phyloP scores from a whole-genome alignment of 2,797 vertebrate genomes.

The Kryptolebias ocellatus region DNA sequence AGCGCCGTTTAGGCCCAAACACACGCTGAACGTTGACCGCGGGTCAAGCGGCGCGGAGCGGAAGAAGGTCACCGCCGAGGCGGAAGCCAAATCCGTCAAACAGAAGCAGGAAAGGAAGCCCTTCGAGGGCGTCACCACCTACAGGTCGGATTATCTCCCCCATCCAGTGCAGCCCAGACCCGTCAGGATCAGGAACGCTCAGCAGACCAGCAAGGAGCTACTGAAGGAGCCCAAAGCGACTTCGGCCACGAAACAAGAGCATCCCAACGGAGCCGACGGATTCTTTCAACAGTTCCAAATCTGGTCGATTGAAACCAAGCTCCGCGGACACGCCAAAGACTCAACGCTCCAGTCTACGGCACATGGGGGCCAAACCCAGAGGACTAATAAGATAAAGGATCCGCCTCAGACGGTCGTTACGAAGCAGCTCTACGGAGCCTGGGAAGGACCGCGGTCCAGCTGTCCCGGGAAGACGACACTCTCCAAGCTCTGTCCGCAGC shows the following conservation, averaged over 20 bases:
- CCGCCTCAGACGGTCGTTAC: too few relatives aligned
- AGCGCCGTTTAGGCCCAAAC: too few relatives aligned
- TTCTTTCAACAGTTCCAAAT: constrained; percentile 32
- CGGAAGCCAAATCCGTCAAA: too few relatives aligned
- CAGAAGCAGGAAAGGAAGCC: not conserved
- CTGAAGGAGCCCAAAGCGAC: not conserved
- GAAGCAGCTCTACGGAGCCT: too few relatives aligned
- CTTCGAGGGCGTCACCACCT: constrained; percentile 54
- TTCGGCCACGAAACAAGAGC: not conserved
- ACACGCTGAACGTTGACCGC: too few relatives aligned
- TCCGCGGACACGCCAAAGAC: not conserved
- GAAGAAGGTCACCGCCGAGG: too few relatives aligned
- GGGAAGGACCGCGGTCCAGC: too few relatives aligned
- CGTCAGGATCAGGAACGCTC: not conserved
- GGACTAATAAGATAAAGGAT: too few relatives aligned
- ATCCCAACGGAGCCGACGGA: not conserved
- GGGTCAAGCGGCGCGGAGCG: too few relatives aligned
- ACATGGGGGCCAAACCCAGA: not conserved
- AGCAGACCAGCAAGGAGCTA: constrained; percentile 7
- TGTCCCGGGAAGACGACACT: too few relatives aligned
- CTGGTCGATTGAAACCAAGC: constrained; percentile 24
- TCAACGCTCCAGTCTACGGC: constrained; percentile 11
- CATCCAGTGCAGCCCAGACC: constrained; percentile 36
- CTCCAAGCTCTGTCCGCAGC: too few relatives aligned
- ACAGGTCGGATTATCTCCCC: constrained; percentile 36